These are phyloP conservation scores for Apoda limacodes DNA, from an alignment of 2,888 invertebrate species.

Conservation along the genomic window DNA sequence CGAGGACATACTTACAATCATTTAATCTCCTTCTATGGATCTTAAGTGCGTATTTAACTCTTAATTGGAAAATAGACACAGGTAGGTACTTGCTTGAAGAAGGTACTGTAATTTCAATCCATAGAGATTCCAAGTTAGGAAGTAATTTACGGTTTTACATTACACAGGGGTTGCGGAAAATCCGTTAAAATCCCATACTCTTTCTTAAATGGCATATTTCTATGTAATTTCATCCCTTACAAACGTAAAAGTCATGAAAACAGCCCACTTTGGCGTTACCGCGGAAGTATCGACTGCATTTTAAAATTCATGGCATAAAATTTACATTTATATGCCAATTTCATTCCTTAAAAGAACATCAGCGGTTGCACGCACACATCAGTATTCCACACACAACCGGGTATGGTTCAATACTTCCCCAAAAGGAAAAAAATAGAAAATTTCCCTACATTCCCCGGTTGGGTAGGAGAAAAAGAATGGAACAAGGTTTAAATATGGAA, in stretches of 20 bases:
- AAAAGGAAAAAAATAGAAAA: slow-evolving; percentile 41
- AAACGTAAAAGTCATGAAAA: slow-evolving; percentile 48
- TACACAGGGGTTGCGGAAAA: slow-evolving; percentile 20
- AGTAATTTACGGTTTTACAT: slow-evolving; percentile 22
- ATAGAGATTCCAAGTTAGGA: no score
- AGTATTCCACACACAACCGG: slow-evolving; percentile 59
- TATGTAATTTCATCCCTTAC: slow-evolving; percentile 61
- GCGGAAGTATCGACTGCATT: slow-evolving; percentile 66
- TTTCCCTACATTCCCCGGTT: slow-evolving; percentile 54
- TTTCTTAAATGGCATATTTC: slow-evolving; percentile 48
- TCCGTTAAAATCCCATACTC: slow-evolving; percentile 50
- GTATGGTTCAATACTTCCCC: slow-evolving; percentile 41
- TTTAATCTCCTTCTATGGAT: no score
- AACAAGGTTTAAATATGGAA: slow-evolving; percentile 67
- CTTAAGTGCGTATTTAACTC: no score
- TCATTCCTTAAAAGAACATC: slow-evolving; percentile 65
- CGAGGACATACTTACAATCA: no score
- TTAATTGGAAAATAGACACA: no score
- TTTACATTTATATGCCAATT: slow-evolving; percentile 71
- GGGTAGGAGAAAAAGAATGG: slow-evolving; percentile 55
- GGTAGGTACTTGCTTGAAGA: no score
- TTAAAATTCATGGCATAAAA: slow-evolving; percentile 71
- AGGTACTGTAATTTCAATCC: no score
- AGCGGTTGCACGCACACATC: slow-evolving; percentile 64
- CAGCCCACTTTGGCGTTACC: slow-evolving; percentile 43